Percentiles rank a stretch among this genome's conserved stretches.
phyloP scores from a whole-genome alignment of 2,113 vertebrate genomes.

The Fregata magnificens region DNA sequence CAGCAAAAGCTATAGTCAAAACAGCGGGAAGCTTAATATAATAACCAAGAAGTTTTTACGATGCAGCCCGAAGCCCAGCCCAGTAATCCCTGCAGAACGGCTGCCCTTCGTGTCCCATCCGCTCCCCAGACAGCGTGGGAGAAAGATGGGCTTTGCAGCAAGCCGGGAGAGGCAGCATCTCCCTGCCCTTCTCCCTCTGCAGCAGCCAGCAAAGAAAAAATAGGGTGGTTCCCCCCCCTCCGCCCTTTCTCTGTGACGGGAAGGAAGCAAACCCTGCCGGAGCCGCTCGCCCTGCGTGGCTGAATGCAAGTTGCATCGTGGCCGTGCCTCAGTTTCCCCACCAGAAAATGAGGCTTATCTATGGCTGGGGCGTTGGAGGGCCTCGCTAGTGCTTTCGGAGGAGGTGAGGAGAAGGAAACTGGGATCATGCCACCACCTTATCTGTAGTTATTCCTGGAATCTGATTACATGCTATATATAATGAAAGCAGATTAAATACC shows the following conservation, averaged over 20 bases:
- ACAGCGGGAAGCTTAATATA: not conserved
- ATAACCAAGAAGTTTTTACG: not conserved
- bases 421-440: conserved; percentile 4
- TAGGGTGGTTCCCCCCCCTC: fast-evolving
- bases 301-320: fast-evolving
- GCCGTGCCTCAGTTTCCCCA: not conserved
- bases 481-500: conserved; percentile 36
- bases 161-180: not conserved
- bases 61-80: not conserved
- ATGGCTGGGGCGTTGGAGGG: not conserved
- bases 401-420: not conserved
- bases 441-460: conserved; percentile 60
- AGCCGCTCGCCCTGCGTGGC: fast-evolving
- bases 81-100: not conserved
- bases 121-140: not conserved
- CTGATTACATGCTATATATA: not conserved
- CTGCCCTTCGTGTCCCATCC: not conserved
- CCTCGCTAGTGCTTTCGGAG: fast-evolving
- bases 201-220: fast-evolving
- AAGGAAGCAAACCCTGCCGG: not conserved
- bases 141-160: not conserved
- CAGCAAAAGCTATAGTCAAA: not conserved
- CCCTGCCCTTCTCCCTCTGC: not conserved
- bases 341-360: fast-evolving
- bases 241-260: fast-evolving